phyloP scores from a whole-genome alignment of 2,888 invertebrate genomes.

The Caenorhabditis auriculariae region DNA sequence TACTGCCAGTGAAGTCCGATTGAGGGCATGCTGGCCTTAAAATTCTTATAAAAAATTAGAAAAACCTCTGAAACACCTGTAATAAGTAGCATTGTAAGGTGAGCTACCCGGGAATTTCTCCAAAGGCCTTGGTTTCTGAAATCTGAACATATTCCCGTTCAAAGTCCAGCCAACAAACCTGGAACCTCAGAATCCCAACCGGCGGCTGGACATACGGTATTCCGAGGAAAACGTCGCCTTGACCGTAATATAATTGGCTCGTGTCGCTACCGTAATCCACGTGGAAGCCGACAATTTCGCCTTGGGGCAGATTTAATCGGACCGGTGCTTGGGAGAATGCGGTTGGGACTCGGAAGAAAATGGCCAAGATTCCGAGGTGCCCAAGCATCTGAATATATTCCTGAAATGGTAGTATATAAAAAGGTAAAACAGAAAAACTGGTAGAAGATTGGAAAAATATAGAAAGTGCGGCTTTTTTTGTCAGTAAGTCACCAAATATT shows the following conservation, averaged over 20 bases:
- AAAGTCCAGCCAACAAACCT: background rate
- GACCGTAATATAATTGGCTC: background rate
- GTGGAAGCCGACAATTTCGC: no score
- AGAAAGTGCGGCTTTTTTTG: no score
- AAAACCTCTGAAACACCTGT: background rate
- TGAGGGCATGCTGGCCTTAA: constrained; percentile 4
- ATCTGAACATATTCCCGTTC: background rate
- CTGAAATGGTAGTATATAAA: no score
- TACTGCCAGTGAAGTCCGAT: background rate
- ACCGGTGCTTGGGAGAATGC: no score
- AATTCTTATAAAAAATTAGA: background rate
- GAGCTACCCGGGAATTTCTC: background rate
- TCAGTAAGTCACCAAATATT: no score
- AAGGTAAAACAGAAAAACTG: no score
- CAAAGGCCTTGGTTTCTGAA: background rate
- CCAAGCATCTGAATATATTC: no score
- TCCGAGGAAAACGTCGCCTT: constrained; percentile 2
- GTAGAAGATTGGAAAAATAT: no score
- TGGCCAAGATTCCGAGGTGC: no score
- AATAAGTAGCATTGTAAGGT: constrained; percentile 2
- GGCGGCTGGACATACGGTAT: constrained; percentile 9
- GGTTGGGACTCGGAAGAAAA: no score
- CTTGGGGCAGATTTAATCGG: no score
- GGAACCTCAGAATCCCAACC: constrained; percentile 2
- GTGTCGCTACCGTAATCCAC: constrained; percentile 1